Evolutionary conservation across 2,797 vertebrate species (phyloP).

Genomic region (Meriones psammophilus): DNA sequence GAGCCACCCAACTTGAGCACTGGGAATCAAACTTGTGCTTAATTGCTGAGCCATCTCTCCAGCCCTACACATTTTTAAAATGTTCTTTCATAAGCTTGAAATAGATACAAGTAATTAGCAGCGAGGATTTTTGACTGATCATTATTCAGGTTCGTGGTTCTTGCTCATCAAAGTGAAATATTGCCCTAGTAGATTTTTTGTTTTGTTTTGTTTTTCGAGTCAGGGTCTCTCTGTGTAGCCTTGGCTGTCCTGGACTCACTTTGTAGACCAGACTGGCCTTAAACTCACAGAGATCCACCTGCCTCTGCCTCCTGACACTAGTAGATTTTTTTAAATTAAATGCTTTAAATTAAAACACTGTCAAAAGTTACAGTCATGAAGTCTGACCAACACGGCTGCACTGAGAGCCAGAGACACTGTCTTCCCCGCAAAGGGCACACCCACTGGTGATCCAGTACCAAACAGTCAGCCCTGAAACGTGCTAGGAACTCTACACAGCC

Average conservation of each 20-base stretch:
- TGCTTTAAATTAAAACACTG: no score
- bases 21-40: neutral
- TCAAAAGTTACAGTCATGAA: no score
- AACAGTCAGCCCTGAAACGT: no score
- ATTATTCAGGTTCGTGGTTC: neutral
- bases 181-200: neutral
- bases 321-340: no score
- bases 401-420: no score
- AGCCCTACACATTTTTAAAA: neutral
- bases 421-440: no score
- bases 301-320: no score
- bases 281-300: neutral
- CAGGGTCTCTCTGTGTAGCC: neutral
- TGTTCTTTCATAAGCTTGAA: neutral
- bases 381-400: no score
- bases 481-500: no score
- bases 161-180: constrained; percentile 46
- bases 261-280: neutral
- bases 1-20: neutral
- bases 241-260: neutral
- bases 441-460: no score
- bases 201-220: neutral
- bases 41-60: neutral
- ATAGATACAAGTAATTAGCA: constrained; percentile 32
- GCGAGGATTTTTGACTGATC: constrained; percentile 28